These are phyloP conservation scores for Tipula lateralis DNA, from an alignment of 2,888 invertebrate genomes.

Conservation along the genomic window DNA sequence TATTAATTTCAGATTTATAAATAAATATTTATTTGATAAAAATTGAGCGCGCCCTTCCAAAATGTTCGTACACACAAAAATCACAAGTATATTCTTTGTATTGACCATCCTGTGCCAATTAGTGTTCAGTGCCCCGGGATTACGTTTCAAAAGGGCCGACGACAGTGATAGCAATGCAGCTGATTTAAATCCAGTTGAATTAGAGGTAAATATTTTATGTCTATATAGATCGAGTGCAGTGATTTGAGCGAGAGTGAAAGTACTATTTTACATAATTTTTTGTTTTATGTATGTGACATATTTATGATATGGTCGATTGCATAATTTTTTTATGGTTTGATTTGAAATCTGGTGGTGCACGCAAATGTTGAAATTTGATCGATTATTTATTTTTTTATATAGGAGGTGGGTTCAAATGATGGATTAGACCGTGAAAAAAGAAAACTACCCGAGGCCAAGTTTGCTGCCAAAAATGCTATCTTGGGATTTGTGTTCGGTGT, in stretches of 20 bases:
- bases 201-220: conserved; percentile 46
- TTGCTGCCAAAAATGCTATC: conserved; percentile 73
- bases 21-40: neutral
- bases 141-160: conserved; percentile 39
- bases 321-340: neutral
- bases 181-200: conserved; percentile 46
- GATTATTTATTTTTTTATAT: conserved; percentile 38
- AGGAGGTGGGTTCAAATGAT: conserved; percentile 50
- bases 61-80: neutral
- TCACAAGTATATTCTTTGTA: neutral
- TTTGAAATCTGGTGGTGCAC: neutral
- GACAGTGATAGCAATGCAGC: conserved; percentile 36
- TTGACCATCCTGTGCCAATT: neutral
- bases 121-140: conserved; percentile 2
- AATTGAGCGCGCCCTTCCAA: neutral
- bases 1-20: conserved; percentile 4
- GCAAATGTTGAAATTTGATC: conserved; percentile 27
- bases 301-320: neutral
- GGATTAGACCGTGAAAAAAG: conserved; percentile 62
- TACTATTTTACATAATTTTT: neutral
- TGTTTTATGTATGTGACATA: neutral
- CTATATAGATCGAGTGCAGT: too few species aligned
- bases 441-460: conserved; percentile 63
- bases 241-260: neutral
- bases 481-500: conserved; percentile 80